Conservation (phyloP, 2,888 invertebrate genomes). For the Aquatica leii region DNA sequence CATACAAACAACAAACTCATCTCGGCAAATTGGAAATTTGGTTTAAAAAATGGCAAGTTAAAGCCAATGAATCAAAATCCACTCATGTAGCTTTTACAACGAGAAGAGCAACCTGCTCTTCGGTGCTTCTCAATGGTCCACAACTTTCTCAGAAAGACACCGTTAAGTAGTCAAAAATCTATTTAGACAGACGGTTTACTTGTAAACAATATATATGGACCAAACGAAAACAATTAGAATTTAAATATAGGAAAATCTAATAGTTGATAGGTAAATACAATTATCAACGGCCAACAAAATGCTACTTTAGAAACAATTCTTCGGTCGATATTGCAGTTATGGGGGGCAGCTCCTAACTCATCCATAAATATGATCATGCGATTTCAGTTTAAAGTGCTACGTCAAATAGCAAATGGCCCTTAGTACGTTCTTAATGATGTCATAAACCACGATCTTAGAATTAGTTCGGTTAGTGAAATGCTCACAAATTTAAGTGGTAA, state of each 20-base stretch:
- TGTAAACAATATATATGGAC: constrained; percentile 4
- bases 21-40: too few relatives aligned
- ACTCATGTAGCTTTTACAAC: too few relatives aligned
- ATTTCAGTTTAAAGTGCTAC: too few relatives aligned
- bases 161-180: background rate
- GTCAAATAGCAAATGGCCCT: background rate
- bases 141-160: background rate
- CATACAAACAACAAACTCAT: too few relatives aligned
- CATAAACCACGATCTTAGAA: too few relatives aligned
- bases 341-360: background rate
- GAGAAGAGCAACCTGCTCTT: too few relatives aligned
- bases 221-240: constrained; percentile 15
- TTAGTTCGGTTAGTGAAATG: constrained; percentile 1
- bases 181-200: background rate
- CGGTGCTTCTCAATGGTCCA: background rate
- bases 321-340: constrained; percentile 8
- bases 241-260: constrained; percentile 10
- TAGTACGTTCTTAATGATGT: background rate
- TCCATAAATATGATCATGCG: background rate
- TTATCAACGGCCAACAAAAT: constrained; percentile 11
- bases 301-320: constrained; percentile 10
- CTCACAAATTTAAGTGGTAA: background rate
- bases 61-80: too few relatives aligned
- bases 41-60: too few relatives aligned
- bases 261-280: constrained; percentile 8